Conservation (phyloP, 2,113 vertebrate genomes). For the Crotalus horridus region DNA sequence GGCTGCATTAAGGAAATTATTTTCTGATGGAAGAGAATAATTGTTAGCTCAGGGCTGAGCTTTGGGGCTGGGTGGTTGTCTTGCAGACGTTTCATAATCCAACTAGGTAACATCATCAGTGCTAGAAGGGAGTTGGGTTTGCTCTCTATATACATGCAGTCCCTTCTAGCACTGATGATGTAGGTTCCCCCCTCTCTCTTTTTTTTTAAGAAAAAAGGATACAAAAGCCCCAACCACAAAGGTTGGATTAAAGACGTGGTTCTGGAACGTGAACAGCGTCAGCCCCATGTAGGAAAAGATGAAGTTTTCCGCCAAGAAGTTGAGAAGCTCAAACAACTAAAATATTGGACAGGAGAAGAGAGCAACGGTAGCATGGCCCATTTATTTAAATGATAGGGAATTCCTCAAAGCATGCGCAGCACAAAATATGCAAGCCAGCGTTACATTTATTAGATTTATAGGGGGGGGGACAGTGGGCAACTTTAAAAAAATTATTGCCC, state of each 20-base stretch:
- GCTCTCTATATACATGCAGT: neutral
- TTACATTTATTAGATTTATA: neutral
- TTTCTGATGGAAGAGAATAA: neutral
- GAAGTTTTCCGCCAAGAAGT: slow-evolving; percentile 99
- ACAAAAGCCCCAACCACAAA: slow-evolving; percentile 94
- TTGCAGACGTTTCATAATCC: neutral
- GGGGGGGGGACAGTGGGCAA: neutral
- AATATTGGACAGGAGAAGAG: slow-evolving; percentile 44
- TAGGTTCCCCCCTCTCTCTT: neutral
- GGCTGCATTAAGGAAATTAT: slow-evolving; percentile 72
- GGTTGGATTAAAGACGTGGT: slow-evolving; percentile 90
- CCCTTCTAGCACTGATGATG: neutral
- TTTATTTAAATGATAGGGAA: neutral
- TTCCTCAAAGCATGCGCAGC: slow-evolving; percentile 1
- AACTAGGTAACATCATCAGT: neutral
- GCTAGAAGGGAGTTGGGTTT: neutral
- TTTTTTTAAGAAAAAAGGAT: slow-evolving; percentile 74
- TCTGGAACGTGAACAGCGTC: slow-evolving; percentile 96
- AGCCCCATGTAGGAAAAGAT: slow-evolving; percentile 99
- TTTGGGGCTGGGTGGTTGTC: neutral
- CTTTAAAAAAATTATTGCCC: neutral
- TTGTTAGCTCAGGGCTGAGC: neutral
- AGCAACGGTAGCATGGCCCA: slow-evolving; percentile 27
- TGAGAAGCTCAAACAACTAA: slow-evolving; percentile 95
- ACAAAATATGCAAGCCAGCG: neutral